phyloP scores from a whole-genome alignment of 2,113 vertebrate species.

The Phrynocephalus versicolor region DNA sequence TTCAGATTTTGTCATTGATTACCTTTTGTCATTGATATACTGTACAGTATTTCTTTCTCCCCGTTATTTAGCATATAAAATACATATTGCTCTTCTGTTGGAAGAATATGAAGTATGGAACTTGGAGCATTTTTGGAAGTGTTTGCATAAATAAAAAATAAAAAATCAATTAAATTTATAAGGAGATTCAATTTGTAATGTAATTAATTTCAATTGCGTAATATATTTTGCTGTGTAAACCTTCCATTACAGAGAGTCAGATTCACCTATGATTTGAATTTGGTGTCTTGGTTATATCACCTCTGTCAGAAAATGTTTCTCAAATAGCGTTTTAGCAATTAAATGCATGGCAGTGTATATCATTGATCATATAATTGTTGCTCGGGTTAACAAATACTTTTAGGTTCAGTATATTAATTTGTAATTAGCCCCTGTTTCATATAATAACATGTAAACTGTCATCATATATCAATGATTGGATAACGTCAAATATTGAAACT shows the following conservation, averaged over 20 bases:
- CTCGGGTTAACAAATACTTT: too few species aligned
- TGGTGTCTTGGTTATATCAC: not conserved
- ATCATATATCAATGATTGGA: not conserved
- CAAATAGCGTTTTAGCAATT: not conserved
- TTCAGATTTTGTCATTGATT: not conserved
- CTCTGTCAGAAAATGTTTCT: not conserved
- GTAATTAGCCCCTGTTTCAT: not conserved
- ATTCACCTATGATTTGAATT: not conserved
- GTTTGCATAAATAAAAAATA: not conserved
- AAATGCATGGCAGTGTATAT: not conserved
- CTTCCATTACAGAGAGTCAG: too few species aligned
- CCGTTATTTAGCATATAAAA: not conserved
- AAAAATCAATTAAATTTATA: too few species aligned
- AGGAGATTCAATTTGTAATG: too few species aligned
- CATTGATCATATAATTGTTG: too few species aligned
- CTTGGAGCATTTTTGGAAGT: not conserved
- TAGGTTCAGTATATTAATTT: not conserved
- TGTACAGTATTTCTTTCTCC: too few species aligned
- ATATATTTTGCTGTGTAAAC: too few species aligned
- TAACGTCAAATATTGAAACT: not conserved
- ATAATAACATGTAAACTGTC: not conserved
- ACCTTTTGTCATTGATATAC: not conserved
- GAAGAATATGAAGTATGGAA: not conserved
- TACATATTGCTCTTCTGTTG: not conserved
- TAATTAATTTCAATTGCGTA: too few species aligned